A percentile compares a stretch with the other conserved stretches of the same genome.
phyloP scores from a whole-genome alignment of 2,113 vertebrate species.

The Boulengeromyrus knoepffleri region DNA sequence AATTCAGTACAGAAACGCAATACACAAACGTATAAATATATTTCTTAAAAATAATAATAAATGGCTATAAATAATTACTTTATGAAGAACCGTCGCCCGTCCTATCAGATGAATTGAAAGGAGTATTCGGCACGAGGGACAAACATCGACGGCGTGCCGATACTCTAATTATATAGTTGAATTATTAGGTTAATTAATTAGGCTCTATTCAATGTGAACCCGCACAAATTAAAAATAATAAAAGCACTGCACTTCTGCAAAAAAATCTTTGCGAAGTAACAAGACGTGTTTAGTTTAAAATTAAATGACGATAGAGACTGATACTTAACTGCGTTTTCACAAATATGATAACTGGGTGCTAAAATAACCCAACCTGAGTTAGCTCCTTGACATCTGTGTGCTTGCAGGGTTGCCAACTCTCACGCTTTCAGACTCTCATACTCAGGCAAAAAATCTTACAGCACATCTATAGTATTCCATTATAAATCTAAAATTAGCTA shows the following conservation, averaged over 20 bases:
- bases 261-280: background rate
- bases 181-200: background rate
- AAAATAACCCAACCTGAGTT: background rate
- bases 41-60: background rate
- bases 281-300: background rate
- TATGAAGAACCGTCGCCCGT: background rate
- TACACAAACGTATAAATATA: background rate
- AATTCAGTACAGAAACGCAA: background rate
- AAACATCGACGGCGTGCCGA: background rate
- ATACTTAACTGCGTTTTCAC: background rate
- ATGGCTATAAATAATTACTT: background rate
- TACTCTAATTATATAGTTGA: background rate
- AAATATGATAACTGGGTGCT: background rate
- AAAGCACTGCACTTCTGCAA: background rate
- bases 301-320: background rate
- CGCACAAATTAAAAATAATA: background rate
- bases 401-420: background rate
- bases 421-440: background rate
- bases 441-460: background rate
- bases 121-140: background rate
- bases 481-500: background rate
- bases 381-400: background rate
- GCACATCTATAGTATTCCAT: background rate
- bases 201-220: background rate
- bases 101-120: background rate